Base-by-base conservation (phyloP, 2,888 invertebrate species). In the Hyposoter didymator region DNA sequence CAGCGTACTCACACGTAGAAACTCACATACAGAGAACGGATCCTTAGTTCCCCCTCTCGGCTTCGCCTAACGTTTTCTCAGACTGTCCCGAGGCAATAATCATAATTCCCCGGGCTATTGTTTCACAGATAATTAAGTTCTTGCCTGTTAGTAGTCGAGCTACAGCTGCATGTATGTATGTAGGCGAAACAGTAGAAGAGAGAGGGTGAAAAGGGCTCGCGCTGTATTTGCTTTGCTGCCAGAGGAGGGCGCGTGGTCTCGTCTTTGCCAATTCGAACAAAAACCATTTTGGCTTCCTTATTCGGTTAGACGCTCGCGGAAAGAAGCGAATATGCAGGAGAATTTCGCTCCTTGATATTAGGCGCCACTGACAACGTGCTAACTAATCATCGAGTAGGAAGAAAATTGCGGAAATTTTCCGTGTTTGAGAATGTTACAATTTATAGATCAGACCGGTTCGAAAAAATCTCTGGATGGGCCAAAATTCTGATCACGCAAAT, bases 41-140 rank as follows among this genome's bases (percentile, higher is more conserved):
- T 70, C 79, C 75, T 82, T 72, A 78, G 74, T 85, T 87, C 69
- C 82, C 39, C 66, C 64, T 73, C 62, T 80, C 80, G 66, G 35
- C 52, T 80, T 78, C 84, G 78, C 78, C 69, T 82, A 84, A 83
- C 83, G 85, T 88, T 88, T 82, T 87, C 84, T 86, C 88, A 89
- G 90, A 88, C 80, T 88, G 86, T 84, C 82, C 80, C 83, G 81
- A 84, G 87, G 90, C 89, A 91, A 92, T 91, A 91, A 91, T 91
- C 91, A 91, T 91, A 91, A 91, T 91, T 91, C 89, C 89, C 89
- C 87, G 83, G 84, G 89, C 90, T 91, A 92, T 91, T 91, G 92
- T 91, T 92, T 91, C 90, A 89, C 91, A 91, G 91, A 92, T 91
- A 91, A 91, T 92, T 91, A 91, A 92, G 91, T 91, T 92, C 91